Evolutionary conservation across 2,888 invertebrate genomes (phyloP).

Genomic region (Hemithea aestivaria): DNA sequence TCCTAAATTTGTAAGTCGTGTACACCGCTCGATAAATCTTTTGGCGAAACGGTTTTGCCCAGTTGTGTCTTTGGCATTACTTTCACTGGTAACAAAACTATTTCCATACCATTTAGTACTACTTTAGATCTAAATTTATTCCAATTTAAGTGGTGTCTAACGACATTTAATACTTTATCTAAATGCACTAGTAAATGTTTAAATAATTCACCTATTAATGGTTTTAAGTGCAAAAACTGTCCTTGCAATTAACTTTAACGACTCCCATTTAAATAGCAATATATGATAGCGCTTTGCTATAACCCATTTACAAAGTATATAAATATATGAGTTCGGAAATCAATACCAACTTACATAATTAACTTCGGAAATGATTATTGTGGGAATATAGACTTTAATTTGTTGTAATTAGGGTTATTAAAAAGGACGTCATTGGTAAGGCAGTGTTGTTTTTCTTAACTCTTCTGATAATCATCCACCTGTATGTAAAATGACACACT

Average conservation of each 20-base stretch:
- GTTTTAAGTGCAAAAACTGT: conserved; percentile 27
- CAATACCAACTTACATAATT: conserved; percentile 2
- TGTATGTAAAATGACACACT: conserved; percentile 20
- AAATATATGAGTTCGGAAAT: conserved; percentile 25
- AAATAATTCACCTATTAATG: conserved; percentile 14
- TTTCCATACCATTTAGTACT: too few relatives aligned
- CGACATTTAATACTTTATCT: conserved; percentile 10
- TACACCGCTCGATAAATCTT: too few relatives aligned
- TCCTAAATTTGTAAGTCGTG: too few relatives aligned
- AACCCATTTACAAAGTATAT: conserved; percentile 19
- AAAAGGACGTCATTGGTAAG: background rate
- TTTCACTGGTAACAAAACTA: too few relatives aligned
- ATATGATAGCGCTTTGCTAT: conserved; percentile 13
- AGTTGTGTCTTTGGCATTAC: too few relatives aligned
- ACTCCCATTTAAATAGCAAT: conserved; percentile 23
- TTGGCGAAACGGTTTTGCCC: too few relatives aligned
- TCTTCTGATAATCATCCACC: conserved; percentile 34
- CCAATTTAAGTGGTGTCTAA: too few relatives aligned
- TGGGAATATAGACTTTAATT: conserved; percentile 4
- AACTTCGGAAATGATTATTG: background rate
- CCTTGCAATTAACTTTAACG: conserved; percentile 28
- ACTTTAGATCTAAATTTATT: too few relatives aligned
- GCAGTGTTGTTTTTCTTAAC: conserved; percentile 9
- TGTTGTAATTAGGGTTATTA: background rate
- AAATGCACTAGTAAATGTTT: conserved; percentile 8